Evolutionary conservation across 30 jellyfish, hydroid and myxozoan genomes (phyloP), one percentile per base, ranked within the genome.

Genomic region (Mastigias papua): DNA sequence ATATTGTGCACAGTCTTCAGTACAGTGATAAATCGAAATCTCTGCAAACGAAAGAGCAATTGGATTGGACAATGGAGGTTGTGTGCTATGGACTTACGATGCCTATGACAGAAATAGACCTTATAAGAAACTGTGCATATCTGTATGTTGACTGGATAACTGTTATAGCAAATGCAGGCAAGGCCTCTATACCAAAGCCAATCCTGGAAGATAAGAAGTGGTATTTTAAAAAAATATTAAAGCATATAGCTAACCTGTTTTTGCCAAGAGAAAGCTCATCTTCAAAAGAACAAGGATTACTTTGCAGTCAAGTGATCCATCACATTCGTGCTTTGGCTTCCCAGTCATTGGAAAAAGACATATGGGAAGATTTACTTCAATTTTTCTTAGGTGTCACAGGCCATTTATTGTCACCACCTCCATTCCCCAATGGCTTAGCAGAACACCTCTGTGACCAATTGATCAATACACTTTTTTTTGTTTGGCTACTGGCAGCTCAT

Each of bases 21-120:
- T 76, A 67, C 75, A 89, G 85, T 72, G 99, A 90, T 17, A 90
- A 88, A 58, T 76, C 81, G 60, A 87, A 83, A 27, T 84, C 90
- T 30, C 69, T 95, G 83, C 74, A 69, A 46, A 72, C 97, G 20
- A 87, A 81, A 63, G 97, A 90, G 57, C 97, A 95, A 54, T 81
- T 95, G 30, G 99, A 95, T 32, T 95, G 99, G 99, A 95, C 99
- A 33, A 95, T 95, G 99, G 99, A 95, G 62, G 99, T 95, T n/a
- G 86, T 95, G 30, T 95, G 99, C 68, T 95, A 78, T 86, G 99
- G 99, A 32, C 84, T 95, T 22, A 81, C 97, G 48, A 73, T 95
- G 93, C 98, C 99, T 42, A 74, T 95, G 90, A 65, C 99, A 29
- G 99, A 95, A 54, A 89, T 81, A 25, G 99, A 95, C 32, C 92